Evolutionary conservation across 2,888 invertebrate genomes (phyloP), one percentile per base, ranked within the genome.

Genomic region (Perdita meconis): DNA sequence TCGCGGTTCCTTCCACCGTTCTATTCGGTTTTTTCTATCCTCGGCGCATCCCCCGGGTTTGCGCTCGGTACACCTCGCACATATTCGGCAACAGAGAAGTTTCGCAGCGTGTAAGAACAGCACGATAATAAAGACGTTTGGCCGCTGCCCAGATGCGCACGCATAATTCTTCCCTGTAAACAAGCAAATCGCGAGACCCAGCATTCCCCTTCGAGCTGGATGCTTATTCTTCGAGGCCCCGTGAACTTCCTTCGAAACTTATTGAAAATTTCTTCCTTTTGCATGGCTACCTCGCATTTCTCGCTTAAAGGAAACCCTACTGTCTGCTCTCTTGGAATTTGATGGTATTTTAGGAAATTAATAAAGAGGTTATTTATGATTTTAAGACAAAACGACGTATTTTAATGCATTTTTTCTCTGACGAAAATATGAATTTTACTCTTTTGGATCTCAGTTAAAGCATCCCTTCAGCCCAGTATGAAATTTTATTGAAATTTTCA

Each of bases 41-140:
- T 5, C n/a, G n/a, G n/a, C n/a, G 6, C 44, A 10, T 38, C 26
- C n/a, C 2, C 10, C n/a, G 44, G 38, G 63, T 26, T 63, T n/a
- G 12, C 24, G 24, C 19, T 68, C 34, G n/a, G 24, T n/a, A 3
- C 55, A 47, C 44, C 47, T 30, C 57, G n/a, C n/a, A n/a, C n/a
- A n/a, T n/a, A n/a, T n/a, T n/a, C n/a, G n/a, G n/a, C n/a, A n/a
- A n/a, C n/a, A n/a, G 60, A n/a, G 22, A 76, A 63, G 42, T 66
- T 72, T 47, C 22, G 67, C 56, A 34, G 42, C n/a, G 5, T 40
- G n/a, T 24, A 61, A 50, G 26, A 66, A 50, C 65, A 60, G 76
- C n/a, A 57, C 50, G 44, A 65, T 68, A 77, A 78, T 81, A 81
- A 81, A 77, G 75, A 63, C 67, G 67, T 70, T 81, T 81, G 81